Percentiles rank a stretch among this genome's conserved stretches.
phyloP scores from a whole-genome alignment of 1,140 invertebrate species.

The Drosophila nikananu region DNA sequence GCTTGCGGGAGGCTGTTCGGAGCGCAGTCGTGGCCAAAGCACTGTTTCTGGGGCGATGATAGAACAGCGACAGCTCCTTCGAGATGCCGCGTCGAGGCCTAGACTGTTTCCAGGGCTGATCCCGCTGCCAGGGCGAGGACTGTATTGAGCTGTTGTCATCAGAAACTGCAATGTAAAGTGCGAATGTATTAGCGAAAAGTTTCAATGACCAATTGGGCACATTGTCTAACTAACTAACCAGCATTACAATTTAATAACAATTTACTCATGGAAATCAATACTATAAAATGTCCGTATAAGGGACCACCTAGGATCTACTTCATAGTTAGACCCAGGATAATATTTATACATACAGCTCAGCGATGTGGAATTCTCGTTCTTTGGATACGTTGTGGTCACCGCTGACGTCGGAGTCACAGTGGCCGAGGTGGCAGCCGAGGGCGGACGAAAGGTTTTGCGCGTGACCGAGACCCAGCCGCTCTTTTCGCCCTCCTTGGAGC shows the following conservation, averaged over 20 bases:
- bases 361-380: conserved; percentile 85
- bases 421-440: conserved; percentile 86
- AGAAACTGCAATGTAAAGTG: conserved; percentile 87
- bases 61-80: conserved; percentile 91
- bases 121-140: conserved; percentile 94
- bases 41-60: conserved; percentile 87
- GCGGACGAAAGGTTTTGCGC: conserved; percentile 94
- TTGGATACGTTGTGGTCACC: conserved; percentile 86
- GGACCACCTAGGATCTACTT: too few relatives aligned
- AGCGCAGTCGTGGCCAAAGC: conserved; percentile 83
- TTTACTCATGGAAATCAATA: background rate
- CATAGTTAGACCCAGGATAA: background rate
- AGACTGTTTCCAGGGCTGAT: conserved; percentile 94
- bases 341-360: conserved; percentile 85
- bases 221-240: background rate
- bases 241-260: background rate
- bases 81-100: conserved; percentile 90
- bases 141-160: conserved; percentile 95
- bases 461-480: conserved; percentile 94
- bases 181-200: background rate
- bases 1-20: conserved; percentile 86
- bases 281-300: background rate
- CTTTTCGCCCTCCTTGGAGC: conserved; percentile 92
- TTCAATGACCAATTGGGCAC: background rate
- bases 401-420: conserved; percentile 86